Evolutionary conservation across 1,140 invertebrate species (phyloP).

Genomic region (Pectinophora gossypiella): DNA sequence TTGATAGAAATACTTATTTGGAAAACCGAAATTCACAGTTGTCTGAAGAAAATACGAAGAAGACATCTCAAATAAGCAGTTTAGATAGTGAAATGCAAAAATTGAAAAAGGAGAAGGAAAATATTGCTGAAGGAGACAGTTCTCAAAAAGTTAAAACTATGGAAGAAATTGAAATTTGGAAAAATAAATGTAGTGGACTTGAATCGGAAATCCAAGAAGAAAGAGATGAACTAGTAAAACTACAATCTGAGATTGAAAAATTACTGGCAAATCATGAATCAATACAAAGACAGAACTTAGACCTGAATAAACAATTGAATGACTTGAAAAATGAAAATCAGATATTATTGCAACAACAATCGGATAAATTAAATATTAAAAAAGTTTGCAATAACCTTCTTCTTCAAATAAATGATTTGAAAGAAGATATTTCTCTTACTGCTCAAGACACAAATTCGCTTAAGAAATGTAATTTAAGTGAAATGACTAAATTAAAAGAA

Average conservation of each 20-base stretch:
- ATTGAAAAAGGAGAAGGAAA: slow-evolving; percentile 31
- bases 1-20: slow-evolving; percentile 69
- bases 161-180: slow-evolving; percentile 52
- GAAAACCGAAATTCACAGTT: slow-evolving; percentile 62
- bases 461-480: background rate
- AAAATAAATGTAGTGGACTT: slow-evolving; percentile 48
- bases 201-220: slow-evolving; percentile 68
- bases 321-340: slow-evolving; percentile 30
- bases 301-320: slow-evolving; percentile 24
- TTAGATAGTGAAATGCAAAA: slow-evolving; percentile 49
- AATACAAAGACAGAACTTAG: slow-evolving; percentile 46
- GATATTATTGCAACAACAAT: slow-evolving; percentile 28
- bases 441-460: background rate
- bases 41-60: slow-evolving; percentile 62
- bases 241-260: slow-evolving; percentile 69
- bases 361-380: slow-evolving; percentile 18
- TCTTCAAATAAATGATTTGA: background rate
- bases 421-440: background rate
- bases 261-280: slow-evolving; percentile 53
- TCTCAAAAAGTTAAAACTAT: slow-evolving; percentile 28
- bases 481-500: background rate
- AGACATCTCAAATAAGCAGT: slow-evolving; percentile 52
- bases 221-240: slow-evolving; percentile 62
- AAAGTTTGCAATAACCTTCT: background rate
- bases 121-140: slow-evolving; percentile 21